phyloP scores from a whole-genome alignment of 2,888 invertebrate species.

The Neria commutata region DNA sequence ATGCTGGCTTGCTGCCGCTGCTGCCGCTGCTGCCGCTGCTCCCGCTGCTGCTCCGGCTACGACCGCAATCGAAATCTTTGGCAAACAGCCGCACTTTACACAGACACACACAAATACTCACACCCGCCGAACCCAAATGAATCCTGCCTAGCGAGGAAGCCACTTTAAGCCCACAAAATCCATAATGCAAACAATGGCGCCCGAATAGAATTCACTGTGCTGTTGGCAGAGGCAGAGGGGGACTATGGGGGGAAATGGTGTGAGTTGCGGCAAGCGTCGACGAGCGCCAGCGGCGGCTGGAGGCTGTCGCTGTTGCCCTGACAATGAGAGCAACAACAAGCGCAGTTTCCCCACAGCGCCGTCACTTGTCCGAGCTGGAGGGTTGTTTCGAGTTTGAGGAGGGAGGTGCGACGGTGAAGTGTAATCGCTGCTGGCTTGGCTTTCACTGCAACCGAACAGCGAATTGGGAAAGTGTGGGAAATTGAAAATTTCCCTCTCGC shows the following conservation, averaged over 20 bases:
- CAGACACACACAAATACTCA: too few relatives aligned
- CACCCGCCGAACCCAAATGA: slow-evolving; percentile 29
- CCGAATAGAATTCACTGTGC: slow-evolving; percentile 49
- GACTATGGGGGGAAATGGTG: neutral
- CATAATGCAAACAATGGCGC: slow-evolving; percentile 59
- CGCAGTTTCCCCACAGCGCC: too few relatives aligned
- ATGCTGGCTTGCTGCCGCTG: slow-evolving; percentile 20
- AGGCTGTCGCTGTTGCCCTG: neutral
- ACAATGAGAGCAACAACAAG: too few relatives aligned
- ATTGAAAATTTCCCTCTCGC: slow-evolving; percentile 46
- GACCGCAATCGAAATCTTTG: slow-evolving; percentile 32
- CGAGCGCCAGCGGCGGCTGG: neutral
- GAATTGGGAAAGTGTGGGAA: slow-evolving; percentile 37
- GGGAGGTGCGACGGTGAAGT: too few relatives aligned
- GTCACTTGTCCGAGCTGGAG: too few relatives aligned
- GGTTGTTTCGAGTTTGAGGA: too few relatives aligned
- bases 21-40: neutral
- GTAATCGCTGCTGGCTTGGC: neutral
- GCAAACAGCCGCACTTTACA: neutral
- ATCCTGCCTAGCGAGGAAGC: slow-evolving; percentile 50
- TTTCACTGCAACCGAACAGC: too few relatives aligned
- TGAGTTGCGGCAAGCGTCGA: neutral
- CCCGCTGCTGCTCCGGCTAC: neutral
- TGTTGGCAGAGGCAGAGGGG: neutral
- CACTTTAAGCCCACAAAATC: slow-evolving; percentile 59